phyloP scores from a whole-genome alignment of 1,140 invertebrate species.

The Drosophila repletoides region DNA sequence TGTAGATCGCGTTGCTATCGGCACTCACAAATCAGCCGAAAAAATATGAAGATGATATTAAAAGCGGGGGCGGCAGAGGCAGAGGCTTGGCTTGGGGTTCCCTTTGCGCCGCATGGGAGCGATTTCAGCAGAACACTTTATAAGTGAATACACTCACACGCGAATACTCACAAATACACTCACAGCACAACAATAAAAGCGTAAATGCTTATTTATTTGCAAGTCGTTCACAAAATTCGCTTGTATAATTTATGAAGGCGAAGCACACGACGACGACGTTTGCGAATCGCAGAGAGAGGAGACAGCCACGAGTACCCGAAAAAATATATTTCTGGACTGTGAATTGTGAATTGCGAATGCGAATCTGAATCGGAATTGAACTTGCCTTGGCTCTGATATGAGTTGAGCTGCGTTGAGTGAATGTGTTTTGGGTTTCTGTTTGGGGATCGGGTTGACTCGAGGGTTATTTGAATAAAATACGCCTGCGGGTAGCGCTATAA shows the following conservation, averaged over 20 bases:
- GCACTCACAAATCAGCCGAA: constrained; percentile 60
- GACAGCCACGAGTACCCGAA: constrained; percentile 39
- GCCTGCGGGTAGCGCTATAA: constrained; percentile 59
- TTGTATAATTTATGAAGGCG: constrained; percentile 78
- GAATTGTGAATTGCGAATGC: constrained; percentile 53
- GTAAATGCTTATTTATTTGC: constrained; percentile 80
- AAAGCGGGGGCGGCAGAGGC: constrained; percentile 11
- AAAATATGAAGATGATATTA: constrained; percentile 56
- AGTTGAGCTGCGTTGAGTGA: constrained; percentile 15
- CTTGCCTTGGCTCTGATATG: constrained; percentile 43
- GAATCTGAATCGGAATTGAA: constrained; percentile 59
- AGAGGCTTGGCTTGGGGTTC: constrained; percentile 18
- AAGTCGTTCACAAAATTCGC: constrained; percentile 75
- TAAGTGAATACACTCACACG: constrained; percentile 20
- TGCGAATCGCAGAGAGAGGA: background rate
- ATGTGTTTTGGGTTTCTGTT: constrained; percentile 42
- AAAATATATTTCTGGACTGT: no score
- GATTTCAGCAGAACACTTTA: constrained; percentile 63
- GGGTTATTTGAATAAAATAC: constrained; percentile 50
- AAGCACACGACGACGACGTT: constrained; percentile 56
- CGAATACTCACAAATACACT: constrained; percentile 6
- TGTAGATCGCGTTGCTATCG: constrained; percentile 42
- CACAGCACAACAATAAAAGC: constrained; percentile 73
- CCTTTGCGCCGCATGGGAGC: constrained; percentile 71
- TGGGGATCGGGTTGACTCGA: constrained; percentile 19